Conservation (phyloP, 2,888 invertebrate genomes). For the Lasioglossum morio region DNA sequence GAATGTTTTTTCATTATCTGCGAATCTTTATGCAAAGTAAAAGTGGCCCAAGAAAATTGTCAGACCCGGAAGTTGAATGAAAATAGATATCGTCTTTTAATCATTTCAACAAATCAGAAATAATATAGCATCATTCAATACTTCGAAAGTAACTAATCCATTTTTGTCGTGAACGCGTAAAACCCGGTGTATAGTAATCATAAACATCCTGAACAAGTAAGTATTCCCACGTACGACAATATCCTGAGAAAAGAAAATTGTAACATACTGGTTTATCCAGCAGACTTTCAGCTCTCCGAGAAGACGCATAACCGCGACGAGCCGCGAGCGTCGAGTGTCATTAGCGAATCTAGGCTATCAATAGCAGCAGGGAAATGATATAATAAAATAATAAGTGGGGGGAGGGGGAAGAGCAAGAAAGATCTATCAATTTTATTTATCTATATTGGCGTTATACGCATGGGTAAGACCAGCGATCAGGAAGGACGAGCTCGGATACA, state of each 20-base stretch:
- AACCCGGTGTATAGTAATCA: neutral
- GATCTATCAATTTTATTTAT: neutral
- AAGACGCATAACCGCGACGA: neutral
- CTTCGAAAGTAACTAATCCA: neutral
- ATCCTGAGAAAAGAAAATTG: neutral
- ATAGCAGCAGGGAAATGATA: neutral
- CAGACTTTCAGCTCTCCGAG: neutral
- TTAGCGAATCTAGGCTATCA: neutral
- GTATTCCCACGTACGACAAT: neutral
- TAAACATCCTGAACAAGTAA: neutral
- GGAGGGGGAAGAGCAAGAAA: neutral
- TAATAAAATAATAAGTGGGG: neutral
- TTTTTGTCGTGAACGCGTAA: neutral
- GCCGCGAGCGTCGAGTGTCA: neutral
- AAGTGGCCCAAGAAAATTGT: neutral
- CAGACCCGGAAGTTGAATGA: neutral
- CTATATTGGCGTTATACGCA: neutral
- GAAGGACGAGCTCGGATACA: conserved; percentile 20
- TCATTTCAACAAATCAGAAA: too few species aligned
- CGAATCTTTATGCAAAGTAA: neutral
- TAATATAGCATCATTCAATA: too few species aligned
- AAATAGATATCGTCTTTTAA: neutral
- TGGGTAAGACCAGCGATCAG: conserved; percentile 3
- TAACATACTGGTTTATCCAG: neutral
- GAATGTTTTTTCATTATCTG: neutral